Base-by-base conservation (phyloP, 2,888 invertebrate genomes). In the Amblyteles armatorius region DNA sequence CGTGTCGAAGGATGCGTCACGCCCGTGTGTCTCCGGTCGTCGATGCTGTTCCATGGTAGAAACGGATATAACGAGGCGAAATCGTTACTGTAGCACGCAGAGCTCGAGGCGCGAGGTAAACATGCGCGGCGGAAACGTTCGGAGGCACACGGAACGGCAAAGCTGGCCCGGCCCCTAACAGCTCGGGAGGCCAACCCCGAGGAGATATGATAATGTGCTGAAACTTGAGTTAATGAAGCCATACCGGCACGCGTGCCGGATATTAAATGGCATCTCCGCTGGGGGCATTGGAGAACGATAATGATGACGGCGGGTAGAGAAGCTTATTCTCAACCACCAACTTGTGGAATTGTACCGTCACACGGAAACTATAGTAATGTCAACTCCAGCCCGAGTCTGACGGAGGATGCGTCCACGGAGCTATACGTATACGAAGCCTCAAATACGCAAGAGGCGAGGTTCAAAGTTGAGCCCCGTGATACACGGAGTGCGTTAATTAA, bases 191-290 rank as follows among this genome's bases (percentile, higher is more conserved):
- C 36, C 76, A 36, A 73, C 52, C 63, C 74, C 69, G 55, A 68
- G 79, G 78, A 79, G 84, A 87, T 86, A 81, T 69, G 84, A 87
- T 84, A 85, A 86, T 86, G 83, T 84, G 83, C 65, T 81, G 78
- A 82, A 88, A 88, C 84, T 88, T 87, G 84, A 80, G 82, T 86
- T 87, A 87, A 89, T 85, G 87, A 88, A 88, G 84, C 83, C 82
- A 68, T 79, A 44, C 72, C 76, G 65, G 57, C 74, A 85, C 83
- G 79, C 87, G 84, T 84, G 72, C 81, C 79, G 82, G 84, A 86
- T 87, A 89, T 88, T 87, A 88, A 87, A 88, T 85, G 79, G 57
- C 85, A 74, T 78, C 55, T 11, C 33, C 13, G 36, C 65, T 33
- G 52, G 76, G 44, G 52, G 63, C 69, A 55, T 60, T 26, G 52